These are phyloP conservation scores for Copidosoma aretas DNA, from an alignment of 2,888 invertebrate species.

Conservation along the genomic window DNA sequence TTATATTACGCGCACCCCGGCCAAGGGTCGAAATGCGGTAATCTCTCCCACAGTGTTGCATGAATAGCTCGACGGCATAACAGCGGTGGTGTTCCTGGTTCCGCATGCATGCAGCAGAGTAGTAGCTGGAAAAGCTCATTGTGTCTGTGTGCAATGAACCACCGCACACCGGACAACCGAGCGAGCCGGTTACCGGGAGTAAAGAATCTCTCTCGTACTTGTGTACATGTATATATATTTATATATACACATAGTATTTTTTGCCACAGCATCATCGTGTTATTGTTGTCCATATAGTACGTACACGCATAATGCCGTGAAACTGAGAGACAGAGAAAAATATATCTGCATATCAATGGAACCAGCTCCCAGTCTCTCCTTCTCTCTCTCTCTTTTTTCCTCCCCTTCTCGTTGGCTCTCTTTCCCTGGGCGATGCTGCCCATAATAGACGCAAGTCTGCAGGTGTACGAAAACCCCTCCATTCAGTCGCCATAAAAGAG, in stretches of 20 bases:
- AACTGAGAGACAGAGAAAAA: background rate
- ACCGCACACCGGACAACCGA: background rate
- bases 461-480: constrained; percentile 57
- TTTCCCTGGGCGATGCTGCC: too few species aligned
- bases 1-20: background rate
- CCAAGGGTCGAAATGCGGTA: constrained; percentile 16
- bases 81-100: constrained; percentile 22
- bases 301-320: constrained; percentile 10
- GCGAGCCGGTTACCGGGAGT: background rate
- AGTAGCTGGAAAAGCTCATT: too few species aligned
- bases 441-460: constrained; percentile 49
- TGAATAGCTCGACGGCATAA: constrained; percentile 19
- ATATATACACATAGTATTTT: background rate
- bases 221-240: background rate
- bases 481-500: constrained; percentile 49
- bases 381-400: background rate
- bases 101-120: constrained; percentile 9
- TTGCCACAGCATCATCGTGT: too few species aligned
- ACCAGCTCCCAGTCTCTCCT: background rate
- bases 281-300: background rate
- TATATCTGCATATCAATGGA: constrained; percentile 37
- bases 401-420: background rate
- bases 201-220: background rate
- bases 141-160: background rate
- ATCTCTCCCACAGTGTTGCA: constrained; percentile 38